Base-by-base conservation (phyloP, 2,797 vertebrate species). In the Artibeus lituratus region DNA sequence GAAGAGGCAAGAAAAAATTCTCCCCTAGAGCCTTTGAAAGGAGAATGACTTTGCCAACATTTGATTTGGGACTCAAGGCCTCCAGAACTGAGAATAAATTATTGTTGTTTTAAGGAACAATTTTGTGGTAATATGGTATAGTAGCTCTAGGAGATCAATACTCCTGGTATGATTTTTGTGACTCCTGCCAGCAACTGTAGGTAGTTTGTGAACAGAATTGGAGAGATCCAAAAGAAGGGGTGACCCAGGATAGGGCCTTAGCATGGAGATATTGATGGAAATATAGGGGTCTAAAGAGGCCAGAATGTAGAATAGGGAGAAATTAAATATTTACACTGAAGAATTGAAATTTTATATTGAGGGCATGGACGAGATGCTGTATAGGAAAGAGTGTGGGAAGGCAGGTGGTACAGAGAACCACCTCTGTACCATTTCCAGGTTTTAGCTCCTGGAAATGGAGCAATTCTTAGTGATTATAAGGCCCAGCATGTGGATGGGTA, bases 101-200 rank as follows among this genome's bases (percentile, higher is more conserved):
- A 80, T 19, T 59, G 6, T 77, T 76, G 11, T 74, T 62, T 91
- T 47, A 22, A 62, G n/a, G 18, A 29, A 67, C 32, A 98, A 98
- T 98, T 92, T 73, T 76, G 35, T 73, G 74, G 39, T 92, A 47
- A 67, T 73, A 19, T 57, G 8, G 94, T 86, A 49, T 16, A n/a
- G 53, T 18, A 90, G 81, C 32, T 69, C 53, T 59, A 93, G 76
- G 62, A 82, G 51, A 94, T 16, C 22, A 82, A 90, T 62, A 62
- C 2, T 44, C 12, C 47, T 76, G n/a, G 19, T 42, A 57, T 57
- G 49, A 62, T 55, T 49, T 90, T 22, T 87, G 39, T 42, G 35
- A 67, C 35, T 87, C 76, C n/a, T 72, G 65, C n/a, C 42, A 57
- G 76, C 21, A 88, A 53, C 4, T 59, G 67, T 55, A 6, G 72